Conservation (phyloP, 2,888 invertebrate genomes). For the Cheilosia impressa region DNA sequence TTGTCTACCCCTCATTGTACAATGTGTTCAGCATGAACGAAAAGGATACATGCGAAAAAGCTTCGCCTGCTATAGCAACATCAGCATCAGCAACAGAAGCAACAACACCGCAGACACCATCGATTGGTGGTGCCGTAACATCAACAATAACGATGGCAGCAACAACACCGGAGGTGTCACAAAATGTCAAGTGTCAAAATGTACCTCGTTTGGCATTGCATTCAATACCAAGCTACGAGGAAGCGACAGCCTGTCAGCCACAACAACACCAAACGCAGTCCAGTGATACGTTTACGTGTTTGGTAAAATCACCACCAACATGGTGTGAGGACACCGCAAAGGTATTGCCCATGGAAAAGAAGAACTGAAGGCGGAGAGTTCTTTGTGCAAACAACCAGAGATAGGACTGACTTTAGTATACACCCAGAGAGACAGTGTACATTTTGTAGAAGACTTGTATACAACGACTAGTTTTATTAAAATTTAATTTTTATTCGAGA, state of each 20-base stretch:
- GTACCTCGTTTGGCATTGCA: slow-evolving; percentile 66
- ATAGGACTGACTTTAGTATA: slow-evolving; percentile 46
- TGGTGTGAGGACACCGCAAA: slow-evolving; percentile 61
- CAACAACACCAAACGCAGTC: slow-evolving; percentile 61
- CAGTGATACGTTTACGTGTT: slow-evolving; percentile 51
- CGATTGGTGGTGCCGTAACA: slow-evolving; percentile 61
- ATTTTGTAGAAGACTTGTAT: slow-evolving; percentile 20
- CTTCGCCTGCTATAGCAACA: not conserved
- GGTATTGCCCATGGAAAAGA: slow-evolving; percentile 37
- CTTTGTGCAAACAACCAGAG: slow-evolving; percentile 1
- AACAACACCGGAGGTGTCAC: slow-evolving; percentile 56
- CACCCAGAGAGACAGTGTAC: slow-evolving; percentile 6
- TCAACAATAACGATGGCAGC: slow-evolving; percentile 60
- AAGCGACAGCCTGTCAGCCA: slow-evolving; percentile 62
- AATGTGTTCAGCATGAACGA: slow-evolving; percentile 80
- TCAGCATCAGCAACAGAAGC: slow-evolving; percentile 32
- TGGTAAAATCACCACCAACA: slow-evolving; percentile 56
- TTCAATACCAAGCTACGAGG: slow-evolving; percentile 73
- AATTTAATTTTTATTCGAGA: slow-evolving; percentile 35
- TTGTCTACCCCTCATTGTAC: slow-evolving; percentile 82
- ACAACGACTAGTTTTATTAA: not conserved
- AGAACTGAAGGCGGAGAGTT: slow-evolving; percentile 37
- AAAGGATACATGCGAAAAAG: slow-evolving; percentile 69
- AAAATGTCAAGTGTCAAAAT: slow-evolving; percentile 69
- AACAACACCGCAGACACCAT: slow-evolving; percentile 71